Percentiles rank a stretch among this genome's conserved stretches.
These are phyloP conservation scores for Anoura caudifer DNA, from an alignment of 2,113 vertebrate genomes.

Conservation along the genomic window DNA sequence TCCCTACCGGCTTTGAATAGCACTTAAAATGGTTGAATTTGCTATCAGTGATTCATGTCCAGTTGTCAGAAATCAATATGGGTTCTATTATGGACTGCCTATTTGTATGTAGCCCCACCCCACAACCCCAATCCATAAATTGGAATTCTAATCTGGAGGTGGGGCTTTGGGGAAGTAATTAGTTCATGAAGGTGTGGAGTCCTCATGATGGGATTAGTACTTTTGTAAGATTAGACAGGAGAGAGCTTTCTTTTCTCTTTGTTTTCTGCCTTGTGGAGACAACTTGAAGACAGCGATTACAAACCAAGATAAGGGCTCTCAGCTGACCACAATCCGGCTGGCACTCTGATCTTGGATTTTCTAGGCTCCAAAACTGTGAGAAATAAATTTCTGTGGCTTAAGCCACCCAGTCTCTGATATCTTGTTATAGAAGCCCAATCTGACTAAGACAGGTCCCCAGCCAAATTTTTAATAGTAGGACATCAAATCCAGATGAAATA, in stretches of 20 bases:
- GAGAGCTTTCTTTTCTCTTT: neutral
- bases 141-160: neutral
- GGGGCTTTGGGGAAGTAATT: neutral
- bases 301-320: neutral
- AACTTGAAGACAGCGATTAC: neutral
- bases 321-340: neutral
- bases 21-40: neutral
- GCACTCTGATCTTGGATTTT: neutral
- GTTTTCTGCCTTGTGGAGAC: neutral
- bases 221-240: neutral
- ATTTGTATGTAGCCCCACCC: neutral
- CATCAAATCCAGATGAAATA: neutral
- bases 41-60: neutral
- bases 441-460: neutral
- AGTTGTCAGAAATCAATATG: neutral
- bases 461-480: neutral
- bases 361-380: neutral
- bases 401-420: neutral
- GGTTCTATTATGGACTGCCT: neutral
- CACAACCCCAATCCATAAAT: neutral
- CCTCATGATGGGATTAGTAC: neutral
- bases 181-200: neutral
- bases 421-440: neutral
- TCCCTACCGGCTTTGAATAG: neutral
- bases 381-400: neutral